Base-by-base conservation (phyloP, 2,113 vertebrate species). In the Xenotilapia flavipinnis region DNA sequence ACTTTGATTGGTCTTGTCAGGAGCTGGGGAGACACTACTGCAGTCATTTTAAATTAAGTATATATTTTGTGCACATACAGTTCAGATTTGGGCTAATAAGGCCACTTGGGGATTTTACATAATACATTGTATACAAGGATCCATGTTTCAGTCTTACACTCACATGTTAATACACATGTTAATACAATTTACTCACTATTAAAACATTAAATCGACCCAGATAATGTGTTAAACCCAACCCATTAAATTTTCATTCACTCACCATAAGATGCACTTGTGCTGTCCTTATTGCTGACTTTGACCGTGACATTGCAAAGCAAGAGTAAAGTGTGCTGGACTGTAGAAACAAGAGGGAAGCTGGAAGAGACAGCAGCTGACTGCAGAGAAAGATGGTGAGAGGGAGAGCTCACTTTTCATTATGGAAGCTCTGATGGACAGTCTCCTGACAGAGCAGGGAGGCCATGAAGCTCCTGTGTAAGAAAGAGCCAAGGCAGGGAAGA, bases 321-420 rank as follows among this genome's bases (percentile, higher is more conserved):
- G 38, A 13, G 49, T 60, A 23, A 70, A 5, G 51, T 51, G 51
- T 38, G 65, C 21, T 62, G 38, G 47, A 68, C 68, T 36, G 21
- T 55, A 77, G 82, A 65, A 81, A 83, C 40, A 84, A 79, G 54
- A 84, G 51, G 47, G 60, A 55, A 82, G 87, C 87, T 86, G 79
- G 83, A 87, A 49, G 83, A 86, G 90, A 86, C 85, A 90, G 87
- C 56, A 84, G 86, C 84, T 88, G 90, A 89, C 28, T 31, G 58
- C n/a, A 80, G 62, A 42, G 45, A 82, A 80, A 68, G 81, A 62
- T 38, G 75, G 51, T n/a, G 79, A 68, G 13, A 55, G 47, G 84
- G 81, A 85, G 54, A 56, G 87, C 75, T 89, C 79, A 81, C 88
- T 83, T 90, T 84, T 88, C 85, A 93, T 92, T 88, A 89, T 28